Evolutionary conservation across 2,113 vertebrate species (phyloP).

Genomic region (Alethe castanea): DNA sequence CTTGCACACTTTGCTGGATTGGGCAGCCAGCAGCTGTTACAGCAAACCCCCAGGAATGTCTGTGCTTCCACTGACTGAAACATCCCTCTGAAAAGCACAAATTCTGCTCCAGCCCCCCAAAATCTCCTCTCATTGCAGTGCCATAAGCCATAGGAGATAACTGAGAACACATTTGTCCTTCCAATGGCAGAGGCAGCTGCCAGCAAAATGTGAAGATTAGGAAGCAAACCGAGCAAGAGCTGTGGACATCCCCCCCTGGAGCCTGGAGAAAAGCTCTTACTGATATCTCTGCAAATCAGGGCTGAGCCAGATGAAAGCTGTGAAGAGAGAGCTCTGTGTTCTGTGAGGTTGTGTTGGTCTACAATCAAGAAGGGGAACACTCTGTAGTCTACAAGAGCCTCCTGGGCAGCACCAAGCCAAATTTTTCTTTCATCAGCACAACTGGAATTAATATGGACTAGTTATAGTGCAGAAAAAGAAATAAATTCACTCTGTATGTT

Average conservation of each 20-base stretch:
- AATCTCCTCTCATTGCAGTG: not conserved
- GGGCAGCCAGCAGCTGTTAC: not conserved
- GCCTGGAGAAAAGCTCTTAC: not conserved
- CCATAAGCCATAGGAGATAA: not conserved
- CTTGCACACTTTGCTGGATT: not conserved
- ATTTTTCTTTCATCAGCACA: not conserved
- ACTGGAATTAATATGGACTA: conserved; percentile 4
- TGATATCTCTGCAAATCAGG: not conserved
- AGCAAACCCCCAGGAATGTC: not conserved
- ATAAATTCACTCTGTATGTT: not conserved
- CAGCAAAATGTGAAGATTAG: not conserved
- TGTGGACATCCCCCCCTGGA: not conserved
- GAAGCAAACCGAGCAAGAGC: not conserved
- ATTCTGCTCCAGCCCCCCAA: not conserved
- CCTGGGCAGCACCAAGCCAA: not conserved
- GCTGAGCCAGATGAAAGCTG: not conserved
- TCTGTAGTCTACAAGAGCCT: not conserved
- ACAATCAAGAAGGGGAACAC: not conserved
- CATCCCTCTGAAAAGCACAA: not conserved
- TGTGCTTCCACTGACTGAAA: not conserved
- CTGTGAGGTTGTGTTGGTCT: not conserved
- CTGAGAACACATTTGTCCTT: not conserved
- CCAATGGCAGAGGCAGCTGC: not conserved
- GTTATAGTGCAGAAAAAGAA: not conserved
- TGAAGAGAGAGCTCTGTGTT: not conserved